Evolutionary conservation across 2,113 vertebrate genomes (phyloP).

Genomic region (Fukomys damarensis): DNA sequence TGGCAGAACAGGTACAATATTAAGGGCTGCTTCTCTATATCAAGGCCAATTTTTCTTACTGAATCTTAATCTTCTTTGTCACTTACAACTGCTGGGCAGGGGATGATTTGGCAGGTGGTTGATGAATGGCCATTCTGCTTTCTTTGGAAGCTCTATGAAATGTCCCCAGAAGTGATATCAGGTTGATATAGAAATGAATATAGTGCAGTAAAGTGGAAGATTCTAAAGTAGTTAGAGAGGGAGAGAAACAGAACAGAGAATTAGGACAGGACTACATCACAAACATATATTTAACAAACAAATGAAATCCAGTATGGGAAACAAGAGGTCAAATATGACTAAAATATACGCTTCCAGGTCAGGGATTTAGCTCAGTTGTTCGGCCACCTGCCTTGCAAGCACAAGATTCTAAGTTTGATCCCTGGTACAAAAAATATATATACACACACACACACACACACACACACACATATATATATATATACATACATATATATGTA

Average conservation of each 20-base stretch:
- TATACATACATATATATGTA: no score
- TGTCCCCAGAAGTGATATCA: neutral
- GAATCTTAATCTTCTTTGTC: neutral
- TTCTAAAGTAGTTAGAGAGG: neutral
- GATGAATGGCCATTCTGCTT: neutral
- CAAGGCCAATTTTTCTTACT: neutral
- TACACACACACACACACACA: no score
- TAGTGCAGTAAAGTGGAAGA: neutral
- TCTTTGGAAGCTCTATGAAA: neutral
- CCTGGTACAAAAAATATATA: no score
- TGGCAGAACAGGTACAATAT: neutral
- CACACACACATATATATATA: no score
- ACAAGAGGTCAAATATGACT: neutral
- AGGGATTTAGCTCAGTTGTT: no score
- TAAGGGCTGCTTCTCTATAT: neutral
- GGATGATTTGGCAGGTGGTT: neutral
- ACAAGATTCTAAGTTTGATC: no score
- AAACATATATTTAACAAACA: neutral
- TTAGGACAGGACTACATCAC: neutral
- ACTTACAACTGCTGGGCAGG: neutral
- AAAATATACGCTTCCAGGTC: neutral
- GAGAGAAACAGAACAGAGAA: neutral
- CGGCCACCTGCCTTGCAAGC: no score
- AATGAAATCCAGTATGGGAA: neutral
- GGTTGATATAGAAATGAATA: neutral